Percentiles rank a stretch among this genome's conserved stretches.
These are phyloP conservation scores for Seira musarum DNA, from an alignment of 2,888 invertebrate genomes.

Conservation along the genomic window DNA sequence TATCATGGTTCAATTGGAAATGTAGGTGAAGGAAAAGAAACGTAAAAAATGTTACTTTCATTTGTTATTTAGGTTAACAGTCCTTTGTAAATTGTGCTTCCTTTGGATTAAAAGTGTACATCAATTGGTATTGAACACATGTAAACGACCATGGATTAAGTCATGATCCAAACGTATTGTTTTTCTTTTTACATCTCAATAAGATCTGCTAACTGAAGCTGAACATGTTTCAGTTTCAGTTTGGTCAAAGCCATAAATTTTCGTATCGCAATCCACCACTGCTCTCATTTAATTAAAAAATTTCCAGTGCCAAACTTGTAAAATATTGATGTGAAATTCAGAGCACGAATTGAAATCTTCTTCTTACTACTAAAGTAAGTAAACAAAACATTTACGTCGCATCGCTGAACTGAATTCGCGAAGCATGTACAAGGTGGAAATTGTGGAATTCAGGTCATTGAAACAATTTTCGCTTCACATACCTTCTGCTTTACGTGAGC, in stretches of 20 bases:
- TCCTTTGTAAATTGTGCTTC: neutral
- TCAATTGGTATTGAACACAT: too few species aligned
- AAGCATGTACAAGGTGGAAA: neutral
- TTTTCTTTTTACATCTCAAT: too few species aligned
- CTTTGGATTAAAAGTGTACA: neutral
- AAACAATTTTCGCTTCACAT: neutral
- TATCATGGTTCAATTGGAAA: neutral
- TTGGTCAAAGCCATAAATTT: neutral
- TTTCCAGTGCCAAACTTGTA: slow-evolving; percentile 21
- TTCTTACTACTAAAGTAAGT: too few species aligned
- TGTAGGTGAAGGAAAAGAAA: slow-evolving; percentile 23
- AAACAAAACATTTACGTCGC: too few species aligned
- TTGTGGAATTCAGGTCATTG: neutral
- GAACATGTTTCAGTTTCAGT: too few species aligned
- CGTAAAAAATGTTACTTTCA: slow-evolving; percentile 11
- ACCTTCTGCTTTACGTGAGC: too few species aligned
- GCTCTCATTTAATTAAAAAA: slow-evolving; percentile 29
- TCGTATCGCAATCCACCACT: neutral
- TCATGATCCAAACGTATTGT: too few species aligned
- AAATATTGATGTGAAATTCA: slow-evolving; percentile 25
- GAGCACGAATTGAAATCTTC: neutral
- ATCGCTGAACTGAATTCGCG: too few species aligned
- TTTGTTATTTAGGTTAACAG: slow-evolving; percentile 39
- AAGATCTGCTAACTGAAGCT: too few species aligned
- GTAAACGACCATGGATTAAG: too few species aligned